phyloP scores from a whole-genome alignment of 37 sponge, comb jelly and placozoan genomes.

The Agelas oroides region DNA sequence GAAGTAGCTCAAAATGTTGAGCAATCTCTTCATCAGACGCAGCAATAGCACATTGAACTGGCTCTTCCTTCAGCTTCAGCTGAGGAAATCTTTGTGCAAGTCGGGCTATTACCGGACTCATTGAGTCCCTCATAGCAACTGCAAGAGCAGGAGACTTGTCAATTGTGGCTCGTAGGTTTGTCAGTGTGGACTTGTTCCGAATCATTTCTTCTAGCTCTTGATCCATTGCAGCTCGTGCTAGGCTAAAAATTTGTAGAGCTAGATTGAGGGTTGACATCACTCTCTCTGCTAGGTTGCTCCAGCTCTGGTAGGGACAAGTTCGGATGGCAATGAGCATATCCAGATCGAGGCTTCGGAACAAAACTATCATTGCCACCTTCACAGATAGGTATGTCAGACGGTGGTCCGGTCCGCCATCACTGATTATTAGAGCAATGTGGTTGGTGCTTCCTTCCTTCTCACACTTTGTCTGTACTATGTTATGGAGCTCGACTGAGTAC shows the following conservation, averaged over 20 bases:
- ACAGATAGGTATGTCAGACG: conserved; percentile 42
- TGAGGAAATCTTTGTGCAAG: conserved; percentile 7
- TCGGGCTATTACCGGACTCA: conserved; percentile 4
- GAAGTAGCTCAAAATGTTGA: conserved; percentile 1
- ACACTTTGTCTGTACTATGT: no score
- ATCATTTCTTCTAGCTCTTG: conserved; percentile 14
- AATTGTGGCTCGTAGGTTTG: conserved; percentile 26
- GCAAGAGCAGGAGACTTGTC: conserved; percentile 7
- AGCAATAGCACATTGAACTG: neutral
- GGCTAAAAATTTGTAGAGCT: conserved; percentile 12
- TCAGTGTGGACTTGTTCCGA: neutral
- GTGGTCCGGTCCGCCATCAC: conserved; percentile 55
- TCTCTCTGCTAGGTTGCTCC: conserved; percentile 37
- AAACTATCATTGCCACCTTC: conserved; percentile 13
- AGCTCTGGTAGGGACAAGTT: conserved; percentile 40
- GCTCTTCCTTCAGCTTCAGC: conserved; percentile 27
- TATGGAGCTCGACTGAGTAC: conserved; percentile 3
- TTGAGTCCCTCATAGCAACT: neutral
- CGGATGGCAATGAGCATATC: conserved; percentile 38
- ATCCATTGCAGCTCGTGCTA: neutral
- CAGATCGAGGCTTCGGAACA: conserved; percentile 25
- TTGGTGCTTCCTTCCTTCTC: conserved; percentile 9
- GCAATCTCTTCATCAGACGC: neutral
- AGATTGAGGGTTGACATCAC: conserved; percentile 39
- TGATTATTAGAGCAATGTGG: conserved; percentile 7